Evolutionary conservation across 2,113 vertebrate species (phyloP).

Genomic region (Clupea harengus): DNA sequence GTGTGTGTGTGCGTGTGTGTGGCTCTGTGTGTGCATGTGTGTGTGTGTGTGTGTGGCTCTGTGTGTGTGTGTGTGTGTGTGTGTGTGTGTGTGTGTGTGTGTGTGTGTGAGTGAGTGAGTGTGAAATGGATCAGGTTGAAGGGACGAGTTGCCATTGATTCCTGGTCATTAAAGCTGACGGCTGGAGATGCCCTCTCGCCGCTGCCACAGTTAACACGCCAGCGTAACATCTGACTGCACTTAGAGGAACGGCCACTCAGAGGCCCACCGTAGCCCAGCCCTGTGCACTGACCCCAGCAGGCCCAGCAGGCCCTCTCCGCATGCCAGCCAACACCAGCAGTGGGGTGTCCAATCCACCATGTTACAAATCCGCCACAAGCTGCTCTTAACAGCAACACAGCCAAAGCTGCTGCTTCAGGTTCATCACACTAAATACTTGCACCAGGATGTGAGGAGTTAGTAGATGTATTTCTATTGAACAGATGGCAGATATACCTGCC

Average conservation of each 20-base stretch:
- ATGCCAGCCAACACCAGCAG: slow-evolving; percentile 52
- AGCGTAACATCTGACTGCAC: slow-evolving; percentile 53
- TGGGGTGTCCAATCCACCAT: slow-evolving; percentile 38
- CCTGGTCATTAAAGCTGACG: slow-evolving; percentile 62
- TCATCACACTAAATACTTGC: neutral
- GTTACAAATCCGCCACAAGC: slow-evolving; percentile 16
- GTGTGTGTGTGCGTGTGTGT: neutral
- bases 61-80: neutral
- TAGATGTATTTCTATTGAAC: slow-evolving; percentile 50
- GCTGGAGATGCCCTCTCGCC: slow-evolving; percentile 55
- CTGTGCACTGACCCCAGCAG: slow-evolving; percentile 60
- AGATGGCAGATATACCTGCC: slow-evolving; percentile 60
- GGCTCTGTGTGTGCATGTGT: too few relatives aligned
- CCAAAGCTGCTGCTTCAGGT: neutral
- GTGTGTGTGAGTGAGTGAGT: slow-evolving; percentile 19
- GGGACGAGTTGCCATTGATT: slow-evolving; percentile 60
- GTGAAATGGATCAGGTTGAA: slow-evolving; percentile 42
- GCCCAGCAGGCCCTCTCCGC: slow-evolving; percentile 24
- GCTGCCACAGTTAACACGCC: slow-evolving; percentile 60
- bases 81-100: neutral
- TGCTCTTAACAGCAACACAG: neutral
- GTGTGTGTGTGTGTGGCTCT: neutral
- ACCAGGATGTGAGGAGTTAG: neutral
- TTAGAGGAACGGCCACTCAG: slow-evolving; percentile 63
- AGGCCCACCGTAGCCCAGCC: slow-evolving; percentile 31